These are phyloP conservation scores for Lichenostomus cassidix DNA, from an alignment of 2,113 vertebrate species.

Conservation along the genomic window DNA sequence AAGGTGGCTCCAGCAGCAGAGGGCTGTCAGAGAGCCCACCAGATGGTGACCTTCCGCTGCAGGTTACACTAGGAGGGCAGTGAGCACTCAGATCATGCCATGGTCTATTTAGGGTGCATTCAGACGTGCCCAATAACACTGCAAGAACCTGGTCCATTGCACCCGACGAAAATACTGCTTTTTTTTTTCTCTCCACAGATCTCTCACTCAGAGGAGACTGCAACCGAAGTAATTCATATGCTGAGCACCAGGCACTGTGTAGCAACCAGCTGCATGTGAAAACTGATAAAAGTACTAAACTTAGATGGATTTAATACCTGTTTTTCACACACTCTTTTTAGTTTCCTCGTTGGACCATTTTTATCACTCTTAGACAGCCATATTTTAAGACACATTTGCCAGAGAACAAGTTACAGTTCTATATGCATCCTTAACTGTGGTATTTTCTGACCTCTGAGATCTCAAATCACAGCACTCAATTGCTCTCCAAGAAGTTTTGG, in stretches of 20 bases:
- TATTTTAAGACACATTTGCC: background rate
- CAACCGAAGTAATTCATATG: background rate
- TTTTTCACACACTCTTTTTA: background rate
- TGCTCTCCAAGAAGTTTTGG: background rate
- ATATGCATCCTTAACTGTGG: background rate
- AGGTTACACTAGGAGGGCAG: background rate
- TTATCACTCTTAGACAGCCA: background rate
- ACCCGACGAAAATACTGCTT: background rate
- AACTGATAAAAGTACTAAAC: slow-evolving; percentile 6
- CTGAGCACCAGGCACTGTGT: background rate
- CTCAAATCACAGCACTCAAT: background rate
- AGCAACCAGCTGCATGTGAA: slow-evolving; percentile 9
- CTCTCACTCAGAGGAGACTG: background rate
- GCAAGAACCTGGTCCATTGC: background rate
- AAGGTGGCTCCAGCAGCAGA: background rate
- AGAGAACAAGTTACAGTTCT: background rate
- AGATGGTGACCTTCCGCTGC: background rate
- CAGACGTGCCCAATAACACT: background rate
- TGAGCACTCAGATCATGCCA: background rate
- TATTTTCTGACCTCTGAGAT: slow-evolving; percentile 14
- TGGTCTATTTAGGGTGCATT: background rate
- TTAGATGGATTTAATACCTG: slow-evolving; percentile 32
- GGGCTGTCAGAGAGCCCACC: background rate
- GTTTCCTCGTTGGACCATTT: background rate
- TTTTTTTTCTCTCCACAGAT: background rate